A percentile compares a stretch with the other conserved stretches of the same genome.
These are phyloP conservation scores for Boleophthalmus pectinirostris DNA, from an alignment of 2,113 vertebrate species.

Conservation along the genomic window DNA sequence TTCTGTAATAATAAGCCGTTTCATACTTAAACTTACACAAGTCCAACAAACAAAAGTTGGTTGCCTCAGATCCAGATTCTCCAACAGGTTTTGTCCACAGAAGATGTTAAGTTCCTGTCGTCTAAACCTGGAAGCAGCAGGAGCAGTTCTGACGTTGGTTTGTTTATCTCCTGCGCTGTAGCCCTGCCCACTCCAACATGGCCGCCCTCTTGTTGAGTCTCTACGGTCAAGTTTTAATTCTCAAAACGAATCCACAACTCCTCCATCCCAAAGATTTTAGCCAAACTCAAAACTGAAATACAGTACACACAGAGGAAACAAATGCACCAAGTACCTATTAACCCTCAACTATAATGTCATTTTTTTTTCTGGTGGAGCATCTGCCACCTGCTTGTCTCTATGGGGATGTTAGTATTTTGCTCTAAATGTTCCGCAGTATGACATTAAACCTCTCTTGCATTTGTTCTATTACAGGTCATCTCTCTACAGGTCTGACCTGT, in stretches of 20 bases:
- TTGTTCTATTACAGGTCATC: no score
- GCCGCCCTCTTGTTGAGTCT: not conserved
- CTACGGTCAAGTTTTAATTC: not conserved
- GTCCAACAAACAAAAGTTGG: not conserved
- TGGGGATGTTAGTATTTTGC: no score
- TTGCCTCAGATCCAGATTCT: slow-evolving; percentile 25
- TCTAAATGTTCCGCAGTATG: no score
- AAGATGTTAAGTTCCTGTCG: slow-evolving; percentile 33
- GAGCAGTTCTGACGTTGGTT: not conserved
- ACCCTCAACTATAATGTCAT: no score
- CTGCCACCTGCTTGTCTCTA: no score
- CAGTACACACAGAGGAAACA: no score
- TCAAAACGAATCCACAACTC: not conserved
- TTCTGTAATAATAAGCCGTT: not conserved
- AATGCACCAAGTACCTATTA: no score
- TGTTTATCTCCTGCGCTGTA: slow-evolving; percentile 39
- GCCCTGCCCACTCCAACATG: slow-evolving; percentile 2
- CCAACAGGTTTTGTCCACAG: slow-evolving; percentile 17
- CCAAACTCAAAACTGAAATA: not conserved
- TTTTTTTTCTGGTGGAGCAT: no score
- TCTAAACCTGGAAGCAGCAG: slow-evolving; percentile 38
- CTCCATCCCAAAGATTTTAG: not conserved
- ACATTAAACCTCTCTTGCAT: no score
- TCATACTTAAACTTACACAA: not conserved
- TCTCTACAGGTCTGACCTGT: no score